Conservation (phyloP, 2,113 vertebrate species). For the Origma solitaria region DNA sequence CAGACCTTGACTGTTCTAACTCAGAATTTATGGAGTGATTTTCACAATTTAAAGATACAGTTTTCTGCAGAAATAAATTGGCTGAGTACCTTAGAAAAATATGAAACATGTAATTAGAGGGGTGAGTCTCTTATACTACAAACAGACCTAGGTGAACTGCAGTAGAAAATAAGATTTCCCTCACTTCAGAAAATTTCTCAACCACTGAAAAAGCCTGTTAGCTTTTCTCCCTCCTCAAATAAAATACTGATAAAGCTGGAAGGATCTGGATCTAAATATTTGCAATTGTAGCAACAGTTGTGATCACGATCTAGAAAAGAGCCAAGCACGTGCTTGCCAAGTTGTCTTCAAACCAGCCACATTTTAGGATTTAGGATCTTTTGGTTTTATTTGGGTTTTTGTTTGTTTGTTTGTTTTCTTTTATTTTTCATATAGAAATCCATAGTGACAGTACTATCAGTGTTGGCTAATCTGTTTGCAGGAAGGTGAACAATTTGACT, state of each 20-base stretch:
- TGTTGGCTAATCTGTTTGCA: not conserved
- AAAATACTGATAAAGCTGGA: not conserved
- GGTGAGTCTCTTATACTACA: not conserved
- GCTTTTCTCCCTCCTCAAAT: not conserved
- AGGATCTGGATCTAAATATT: not conserved
- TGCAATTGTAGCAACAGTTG: not conserved
- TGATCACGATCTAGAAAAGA: not conserved
- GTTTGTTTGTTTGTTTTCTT: not conserved
- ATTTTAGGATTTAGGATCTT: not conserved
- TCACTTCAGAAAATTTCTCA: not conserved
- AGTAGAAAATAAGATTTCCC: not conserved
- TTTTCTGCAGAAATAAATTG: constrained; percentile 50
- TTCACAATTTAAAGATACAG: constrained; percentile 36
- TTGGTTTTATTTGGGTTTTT: not conserved
- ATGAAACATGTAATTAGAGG: not conserved
- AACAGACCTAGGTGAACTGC: not conserved
- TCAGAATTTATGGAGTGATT: constrained; percentile 58
- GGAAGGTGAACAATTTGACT: not conserved
- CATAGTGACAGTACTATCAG: not conserved
- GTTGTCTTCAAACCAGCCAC: not conserved
- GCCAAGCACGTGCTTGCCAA: not conserved
- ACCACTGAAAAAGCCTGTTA: not conserved
- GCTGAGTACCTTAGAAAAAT: not conserved
- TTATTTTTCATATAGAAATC: not conserved
- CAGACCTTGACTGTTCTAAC: constrained; percentile 64